A percentile compares a stretch with the other conserved stretches of the same genome.
phyloP scores from a whole-genome alignment of 1,140 invertebrate genomes.

The Homalodisca vitripennis region DNA sequence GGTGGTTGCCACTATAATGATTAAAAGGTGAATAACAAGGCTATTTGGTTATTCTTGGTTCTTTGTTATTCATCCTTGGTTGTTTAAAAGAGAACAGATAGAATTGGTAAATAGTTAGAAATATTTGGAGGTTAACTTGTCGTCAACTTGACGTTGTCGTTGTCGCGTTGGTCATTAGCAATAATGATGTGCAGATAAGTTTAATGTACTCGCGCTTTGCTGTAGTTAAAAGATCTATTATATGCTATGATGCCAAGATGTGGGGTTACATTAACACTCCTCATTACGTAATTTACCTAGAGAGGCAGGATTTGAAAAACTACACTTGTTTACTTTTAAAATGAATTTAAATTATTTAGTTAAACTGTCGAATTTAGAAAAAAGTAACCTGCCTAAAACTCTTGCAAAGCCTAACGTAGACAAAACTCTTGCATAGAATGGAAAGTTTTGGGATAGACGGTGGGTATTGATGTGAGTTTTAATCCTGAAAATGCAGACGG shows the following conservation, averaged over 20 bases:
- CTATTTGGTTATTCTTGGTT: not conserved
- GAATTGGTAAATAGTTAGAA: not conserved
- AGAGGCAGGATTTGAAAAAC: not conserved
- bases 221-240: not conserved
- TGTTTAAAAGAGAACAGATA: not conserved
- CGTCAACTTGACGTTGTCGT: not conserved
- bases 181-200: not conserved
- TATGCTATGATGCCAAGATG: not conserved
- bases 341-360: not conserved
- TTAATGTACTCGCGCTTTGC: not conserved
- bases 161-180: not conserved
- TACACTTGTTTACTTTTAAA: not conserved
- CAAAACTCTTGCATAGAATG: not conserved
- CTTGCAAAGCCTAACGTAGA: not conserved
- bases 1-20: not conserved
- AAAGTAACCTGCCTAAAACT: not conserved
- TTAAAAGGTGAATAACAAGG: not conserved
- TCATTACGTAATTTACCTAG: not conserved
- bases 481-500: too few relatives aligned
- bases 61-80: not conserved
- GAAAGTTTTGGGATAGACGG: not conserved
- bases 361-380: not conserved
- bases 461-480: not conserved
- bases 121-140: not conserved
- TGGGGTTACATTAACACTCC: not conserved